Evolutionary conservation across 35 echinoderm and acorn worm species (phyloP).

Genomic region (Chiridota heheva): DNA sequence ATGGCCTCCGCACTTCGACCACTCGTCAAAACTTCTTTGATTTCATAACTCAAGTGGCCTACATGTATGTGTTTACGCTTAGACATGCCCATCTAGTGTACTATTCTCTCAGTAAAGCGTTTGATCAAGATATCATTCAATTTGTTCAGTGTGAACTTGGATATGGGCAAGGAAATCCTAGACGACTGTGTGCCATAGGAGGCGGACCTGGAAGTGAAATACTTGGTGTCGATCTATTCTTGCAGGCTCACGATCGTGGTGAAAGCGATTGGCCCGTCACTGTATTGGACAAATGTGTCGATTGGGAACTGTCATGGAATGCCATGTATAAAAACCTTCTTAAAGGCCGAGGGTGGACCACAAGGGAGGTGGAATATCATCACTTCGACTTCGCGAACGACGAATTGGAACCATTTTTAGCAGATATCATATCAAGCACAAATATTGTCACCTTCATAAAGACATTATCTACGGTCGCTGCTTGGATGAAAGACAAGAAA

Average conservation of each 20-base stretch:
- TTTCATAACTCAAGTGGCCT: background rate
- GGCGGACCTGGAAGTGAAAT: slow-evolving; percentile 23
- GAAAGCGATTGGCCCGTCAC: background rate
- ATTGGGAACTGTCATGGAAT: background rate
- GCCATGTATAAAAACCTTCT: background rate
- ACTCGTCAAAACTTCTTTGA: slow-evolving; percentile 2
- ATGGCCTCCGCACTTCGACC: background rate
- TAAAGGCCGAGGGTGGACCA: background rate
- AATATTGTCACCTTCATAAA: slow-evolving; percentile 22
- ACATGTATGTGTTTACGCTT: slow-evolving; percentile 27
- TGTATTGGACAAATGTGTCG: slow-evolving; percentile 14
- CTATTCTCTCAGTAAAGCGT: background rate
- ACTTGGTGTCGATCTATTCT: background rate
- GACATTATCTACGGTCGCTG: slow-evolving; percentile 7
- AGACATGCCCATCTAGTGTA: slow-evolving; percentile 20
- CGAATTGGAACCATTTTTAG: background rate
- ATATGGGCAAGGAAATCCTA: background rate
- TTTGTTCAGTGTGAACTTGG: too few species aligned
- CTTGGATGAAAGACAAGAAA: background rate
- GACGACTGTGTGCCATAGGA: slow-evolving; percentile 1
- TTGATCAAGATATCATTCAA: background rate
- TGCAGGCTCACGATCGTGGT: background rate
- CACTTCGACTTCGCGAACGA: background rate
- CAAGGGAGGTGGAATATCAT: too few species aligned
- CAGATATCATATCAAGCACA: background rate